These are phyloP conservation scores for Danio tinwini DNA, from an alignment of 2,797 vertebrate genomes.

Conservation along the genomic window DNA sequence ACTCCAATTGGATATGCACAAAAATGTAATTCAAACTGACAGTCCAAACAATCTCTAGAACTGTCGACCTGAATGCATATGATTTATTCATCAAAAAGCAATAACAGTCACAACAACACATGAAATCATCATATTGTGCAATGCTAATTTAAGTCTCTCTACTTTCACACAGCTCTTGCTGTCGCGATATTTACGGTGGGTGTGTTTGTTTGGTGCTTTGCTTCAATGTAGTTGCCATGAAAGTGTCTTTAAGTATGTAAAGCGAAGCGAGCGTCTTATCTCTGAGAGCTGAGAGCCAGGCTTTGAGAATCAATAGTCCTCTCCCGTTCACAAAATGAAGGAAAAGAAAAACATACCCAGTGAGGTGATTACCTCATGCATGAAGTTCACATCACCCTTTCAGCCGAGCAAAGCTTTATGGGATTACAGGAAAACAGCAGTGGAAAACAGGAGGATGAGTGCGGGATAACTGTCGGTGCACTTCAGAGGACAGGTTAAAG, in stretches of 20 bases:
- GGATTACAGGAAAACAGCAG: constrained; percentile 42
- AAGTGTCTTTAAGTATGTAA: constrained; percentile 31
- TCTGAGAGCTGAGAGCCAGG: constrained; percentile 30
- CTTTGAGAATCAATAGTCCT: constrained; percentile 44
- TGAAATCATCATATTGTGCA: background rate
- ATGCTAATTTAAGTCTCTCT: background rate
- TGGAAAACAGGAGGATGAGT: constrained; percentile 35
- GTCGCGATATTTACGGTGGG: background rate
- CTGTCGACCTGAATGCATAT: background rate
- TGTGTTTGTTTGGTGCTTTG: constrained; percentile 11
- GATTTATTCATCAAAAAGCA: background rate
- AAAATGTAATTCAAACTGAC: too few species aligned
- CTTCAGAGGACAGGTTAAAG: constrained; percentile 38
- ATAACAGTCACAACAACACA: background rate
- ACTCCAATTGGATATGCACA: too few species aligned
- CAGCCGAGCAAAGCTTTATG: constrained; percentile 32
- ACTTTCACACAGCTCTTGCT: constrained; percentile 6
- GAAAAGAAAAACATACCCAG: constrained; percentile 27
- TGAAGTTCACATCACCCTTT: constrained; percentile 38
- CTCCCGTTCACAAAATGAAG: constrained; percentile 17
- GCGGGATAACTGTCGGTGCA: constrained; percentile 28
- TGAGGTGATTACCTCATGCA: constrained; percentile 49
- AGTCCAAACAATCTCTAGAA: background rate
- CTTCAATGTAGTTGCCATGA: constrained; percentile 23
- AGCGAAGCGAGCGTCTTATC: constrained; percentile 27